These are phyloP conservation scores for Pipistrellus pygmaeus DNA, from an alignment of 2,797 vertebrate species.

Conservation along the genomic window DNA sequence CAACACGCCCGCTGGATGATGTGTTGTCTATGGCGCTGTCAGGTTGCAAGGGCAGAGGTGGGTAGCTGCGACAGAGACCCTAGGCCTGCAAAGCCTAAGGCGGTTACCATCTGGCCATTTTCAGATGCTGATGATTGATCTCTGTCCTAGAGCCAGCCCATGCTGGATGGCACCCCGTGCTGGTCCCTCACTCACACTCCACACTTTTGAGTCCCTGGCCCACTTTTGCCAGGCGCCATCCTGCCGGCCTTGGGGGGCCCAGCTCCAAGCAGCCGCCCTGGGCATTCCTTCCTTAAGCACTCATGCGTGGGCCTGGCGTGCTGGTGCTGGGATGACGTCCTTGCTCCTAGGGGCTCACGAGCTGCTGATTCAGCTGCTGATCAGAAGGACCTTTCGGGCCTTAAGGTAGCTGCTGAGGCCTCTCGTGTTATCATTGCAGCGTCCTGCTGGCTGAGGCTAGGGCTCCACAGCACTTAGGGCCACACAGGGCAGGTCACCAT, in stretches of 20 bases:
- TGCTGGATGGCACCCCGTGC: not conserved
- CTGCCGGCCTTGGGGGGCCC: not conserved
- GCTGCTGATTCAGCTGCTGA: not conserved
- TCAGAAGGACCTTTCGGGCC: not conserved
- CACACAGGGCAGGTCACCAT: not conserved
- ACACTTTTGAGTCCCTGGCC: too few species aligned
- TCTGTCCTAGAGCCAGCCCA: not conserved
- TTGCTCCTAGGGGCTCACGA: fast-evolving
- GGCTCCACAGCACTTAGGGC: not conserved
- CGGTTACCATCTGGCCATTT: not conserved
- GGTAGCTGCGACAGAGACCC: not conserved
- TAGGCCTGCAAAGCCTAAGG: not conserved
- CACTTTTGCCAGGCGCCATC: fast-evolving
- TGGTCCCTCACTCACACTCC: not conserved
- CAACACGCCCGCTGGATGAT: not conserved
- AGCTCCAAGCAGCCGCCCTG: fast-evolving
- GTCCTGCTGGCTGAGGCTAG: not conserved
- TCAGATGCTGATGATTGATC: not conserved
- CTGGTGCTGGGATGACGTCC: not conserved
- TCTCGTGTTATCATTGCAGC: not conserved
- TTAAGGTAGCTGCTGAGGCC: not conserved
- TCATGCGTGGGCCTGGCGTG: not conserved
- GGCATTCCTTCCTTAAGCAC: not conserved
- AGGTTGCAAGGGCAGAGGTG: not conserved
- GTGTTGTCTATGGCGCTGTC: fast-evolving